Conservation (phyloP, 1,140 invertebrate species). For the Aphis craccivora region DNA sequence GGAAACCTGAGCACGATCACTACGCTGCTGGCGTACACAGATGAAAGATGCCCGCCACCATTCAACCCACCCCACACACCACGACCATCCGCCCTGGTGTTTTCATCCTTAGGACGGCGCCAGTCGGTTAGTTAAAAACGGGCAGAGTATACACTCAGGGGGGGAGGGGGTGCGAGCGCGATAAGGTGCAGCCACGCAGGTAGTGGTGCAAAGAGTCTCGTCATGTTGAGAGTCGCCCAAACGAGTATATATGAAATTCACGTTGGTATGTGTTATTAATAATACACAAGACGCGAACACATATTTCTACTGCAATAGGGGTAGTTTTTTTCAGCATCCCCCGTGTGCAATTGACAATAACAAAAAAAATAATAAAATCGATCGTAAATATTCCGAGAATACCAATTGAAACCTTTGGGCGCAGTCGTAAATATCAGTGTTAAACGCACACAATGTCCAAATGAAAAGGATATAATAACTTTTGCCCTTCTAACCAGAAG, state of each 20-base stretch:
- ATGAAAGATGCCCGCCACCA: neutral
- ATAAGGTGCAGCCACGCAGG: constrained; percentile 37
- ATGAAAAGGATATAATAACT: constrained; percentile 17
- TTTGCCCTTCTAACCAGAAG: neutral
- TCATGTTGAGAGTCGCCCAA: neutral
- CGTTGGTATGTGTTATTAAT: neutral
- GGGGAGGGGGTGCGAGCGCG: neutral
- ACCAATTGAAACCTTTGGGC: neutral
- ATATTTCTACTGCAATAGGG: neutral
- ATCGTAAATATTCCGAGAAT: constrained; percentile 25
- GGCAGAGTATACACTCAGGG: neutral
- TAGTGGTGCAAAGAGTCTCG: constrained; percentile 1
- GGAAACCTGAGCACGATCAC: neutral
- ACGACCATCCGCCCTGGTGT: neutral
- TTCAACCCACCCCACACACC: neutral
- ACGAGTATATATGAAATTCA: neutral
- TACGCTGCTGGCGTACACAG: neutral
- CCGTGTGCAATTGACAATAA: neutral
- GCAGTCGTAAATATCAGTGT: neutral
- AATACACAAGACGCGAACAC: neutral
- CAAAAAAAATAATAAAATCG: neutral
- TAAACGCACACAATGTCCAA: neutral
- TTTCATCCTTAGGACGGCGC: neutral
- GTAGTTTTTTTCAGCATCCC: neutral
- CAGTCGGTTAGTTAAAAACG: constrained; percentile 38